These are phyloP conservation scores for Hipparchia semele DNA, from an alignment of 2,888 invertebrate species.

Conservation along the genomic window DNA sequence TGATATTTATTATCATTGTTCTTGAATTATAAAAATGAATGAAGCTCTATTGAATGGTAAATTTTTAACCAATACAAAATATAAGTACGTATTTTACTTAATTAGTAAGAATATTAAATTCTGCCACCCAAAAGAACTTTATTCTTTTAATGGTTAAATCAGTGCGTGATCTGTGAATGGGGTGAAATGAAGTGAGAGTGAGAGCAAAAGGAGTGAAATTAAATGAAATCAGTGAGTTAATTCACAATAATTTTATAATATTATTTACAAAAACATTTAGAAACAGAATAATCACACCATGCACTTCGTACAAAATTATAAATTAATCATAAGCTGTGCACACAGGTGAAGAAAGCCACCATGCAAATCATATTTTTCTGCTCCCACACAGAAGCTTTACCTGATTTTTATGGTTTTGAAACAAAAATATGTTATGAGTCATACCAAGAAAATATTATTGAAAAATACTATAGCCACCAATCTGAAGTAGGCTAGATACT, in stretches of 20 bases:
- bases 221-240: constrained; percentile 81
- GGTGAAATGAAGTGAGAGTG: constrained; percentile 70
- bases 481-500: too few species aligned
- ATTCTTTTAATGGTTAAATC: constrained; percentile 42
- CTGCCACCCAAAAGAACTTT: constrained; percentile 48
- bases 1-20: not conserved
- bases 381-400: not conserved
- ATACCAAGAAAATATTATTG: too few species aligned
- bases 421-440: not conserved
- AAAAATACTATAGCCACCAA: too few species aligned
- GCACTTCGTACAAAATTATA: constrained; percentile 76
- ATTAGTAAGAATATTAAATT: not conserved
- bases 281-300: constrained; percentile 77
- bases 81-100: not conserved
- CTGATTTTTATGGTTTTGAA: constrained; percentile 22
- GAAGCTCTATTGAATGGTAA: constrained; percentile 31
- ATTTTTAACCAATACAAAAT: not conserved
- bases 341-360: constrained; percentile 60
- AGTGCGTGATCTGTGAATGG: constrained; percentile 52
- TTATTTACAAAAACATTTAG: constrained; percentile 77
- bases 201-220: constrained; percentile 65
- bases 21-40: constrained; percentile 33
- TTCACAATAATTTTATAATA: constrained; percentile 78
- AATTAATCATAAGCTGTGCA: constrained; percentile 75
- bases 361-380: constrained; percentile 35